Percentiles rank a stretch among this genome's conserved stretches.
phyloP scores from a whole-genome alignment of 2,797 vertebrate species.

The Geotrypetes seraphini region DNA sequence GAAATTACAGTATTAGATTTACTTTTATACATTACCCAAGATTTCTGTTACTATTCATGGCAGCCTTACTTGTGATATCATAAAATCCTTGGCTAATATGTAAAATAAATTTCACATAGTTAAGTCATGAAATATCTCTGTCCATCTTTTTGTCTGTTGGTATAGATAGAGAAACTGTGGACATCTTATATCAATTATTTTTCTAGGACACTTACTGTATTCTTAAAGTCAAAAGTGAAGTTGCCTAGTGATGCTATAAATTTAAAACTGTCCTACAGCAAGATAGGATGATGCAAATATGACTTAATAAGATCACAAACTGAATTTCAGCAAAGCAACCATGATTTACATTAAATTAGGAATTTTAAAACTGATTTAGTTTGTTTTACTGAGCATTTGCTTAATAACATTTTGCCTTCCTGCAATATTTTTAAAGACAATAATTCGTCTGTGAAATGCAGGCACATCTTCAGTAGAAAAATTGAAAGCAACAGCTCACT shows the following conservation, averaged over 20 bases:
- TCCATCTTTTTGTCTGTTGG: too few species aligned
- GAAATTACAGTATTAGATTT: too few species aligned
- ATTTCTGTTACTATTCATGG: too few species aligned
- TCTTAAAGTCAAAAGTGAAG: conserved; percentile 40
- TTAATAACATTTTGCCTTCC: conserved; percentile 69
- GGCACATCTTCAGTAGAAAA: conserved; percentile 52
- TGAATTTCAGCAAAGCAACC: conserved; percentile 63
- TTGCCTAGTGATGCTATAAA: conserved; percentile 50
- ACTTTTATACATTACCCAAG: too few species aligned
- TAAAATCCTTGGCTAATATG: too few species aligned
- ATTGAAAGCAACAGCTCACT: conserved; percentile 73
- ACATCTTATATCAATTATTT: neutral
- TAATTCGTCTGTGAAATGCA: conserved; percentile 58
- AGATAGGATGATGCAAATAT: conserved; percentile 58
- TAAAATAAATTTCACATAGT: too few species aligned
- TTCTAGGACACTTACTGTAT: neutral
- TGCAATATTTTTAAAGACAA: conserved; percentile 67
- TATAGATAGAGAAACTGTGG: too few species aligned
- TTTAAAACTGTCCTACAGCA: conserved; percentile 61
- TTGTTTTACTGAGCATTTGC: conserved; percentile 76
- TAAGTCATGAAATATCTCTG: too few species aligned
- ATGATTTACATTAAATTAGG: conserved; percentile 76
- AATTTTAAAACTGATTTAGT: conserved; percentile 68
- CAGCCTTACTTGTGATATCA: too few species aligned
- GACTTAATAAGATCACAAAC: conserved; percentile 71